Percentiles rank a stretch among this genome's conserved stretches.
These are phyloP conservation scores for Petrolisthes manimaculis DNA, from an alignment of 2,888 invertebrate genomes.

Conservation along the genomic window DNA sequence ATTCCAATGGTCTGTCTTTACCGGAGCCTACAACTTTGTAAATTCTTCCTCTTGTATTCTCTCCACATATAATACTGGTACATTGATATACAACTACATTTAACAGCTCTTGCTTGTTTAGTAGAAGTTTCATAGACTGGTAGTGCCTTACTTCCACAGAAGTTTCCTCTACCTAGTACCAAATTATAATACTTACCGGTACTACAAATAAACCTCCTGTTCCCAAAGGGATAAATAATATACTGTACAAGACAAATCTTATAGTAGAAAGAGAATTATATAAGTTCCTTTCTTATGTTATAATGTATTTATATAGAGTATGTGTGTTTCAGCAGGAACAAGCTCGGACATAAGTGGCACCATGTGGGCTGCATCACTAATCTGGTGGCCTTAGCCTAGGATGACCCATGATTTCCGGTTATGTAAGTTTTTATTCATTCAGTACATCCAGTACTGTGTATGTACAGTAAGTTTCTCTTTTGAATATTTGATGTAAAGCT, in stretches of 20 bases:
- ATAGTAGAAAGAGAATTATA: too few relatives aligned
- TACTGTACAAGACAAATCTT: too few relatives aligned
- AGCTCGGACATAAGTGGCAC: conserved; percentile 44
- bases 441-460: background rate
- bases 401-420: conserved; percentile 66
- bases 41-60: background rate
- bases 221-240: too few relatives aligned
- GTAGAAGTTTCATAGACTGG: too few relatives aligned
- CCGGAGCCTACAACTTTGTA: background rate
- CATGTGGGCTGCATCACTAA: conserved; percentile 56
- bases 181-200: too few relatives aligned
- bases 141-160: too few relatives aligned
- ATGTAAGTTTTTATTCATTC: conserved; percentile 55
- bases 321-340: conserved; percentile 32
- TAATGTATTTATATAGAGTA: background rate
- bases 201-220: too few relatives aligned
- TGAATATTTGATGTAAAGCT: background rate
- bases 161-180: too few relatives aligned
- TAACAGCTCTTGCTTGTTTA: too few relatives aligned
- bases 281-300: background rate
- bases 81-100: background rate
- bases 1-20: background rate
- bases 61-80: background rate
- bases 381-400: conserved; percentile 65
- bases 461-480: background rate